Percentiles rank a stretch among this genome's conserved stretches.
phyloP scores from a whole-genome alignment of 2,797 vertebrate species.

The Staurois parvus region DNA sequence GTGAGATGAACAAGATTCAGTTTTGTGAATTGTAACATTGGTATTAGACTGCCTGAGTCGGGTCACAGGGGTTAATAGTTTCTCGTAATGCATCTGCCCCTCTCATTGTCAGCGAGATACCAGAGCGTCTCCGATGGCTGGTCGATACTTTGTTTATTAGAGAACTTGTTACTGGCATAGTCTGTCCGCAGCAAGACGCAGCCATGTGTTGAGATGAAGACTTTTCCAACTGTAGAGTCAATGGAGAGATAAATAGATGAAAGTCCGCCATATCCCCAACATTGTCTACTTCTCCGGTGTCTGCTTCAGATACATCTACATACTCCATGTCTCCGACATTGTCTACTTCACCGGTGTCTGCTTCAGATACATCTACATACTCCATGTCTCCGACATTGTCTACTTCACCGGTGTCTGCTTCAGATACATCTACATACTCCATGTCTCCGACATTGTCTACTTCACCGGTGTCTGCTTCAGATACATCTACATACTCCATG shows the following conservation, averaged over 20 bases:
- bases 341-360: too few relatives aligned
- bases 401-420: too few relatives aligned
- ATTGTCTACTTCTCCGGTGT: background rate
- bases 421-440: too few relatives aligned
- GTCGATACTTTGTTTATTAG: slow-evolving; percentile 55
- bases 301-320: background rate
- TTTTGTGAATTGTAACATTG: slow-evolving; percentile 53
- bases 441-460: too few relatives aligned
- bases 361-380: too few relatives aligned
- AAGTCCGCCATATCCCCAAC: background rate
- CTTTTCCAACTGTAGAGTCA: background rate
- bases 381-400: too few relatives aligned
- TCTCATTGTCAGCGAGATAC: slow-evolving; percentile 40
- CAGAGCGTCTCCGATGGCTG: slow-evolving; percentile 25
- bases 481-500: too few relatives aligned
- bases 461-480: too few relatives aligned
- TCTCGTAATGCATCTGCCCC: slow-evolving; percentile 59
- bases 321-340: background rate
- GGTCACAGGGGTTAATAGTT: slow-evolving; percentile 57
- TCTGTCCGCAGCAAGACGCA: background rate
- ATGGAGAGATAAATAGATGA: background rate
- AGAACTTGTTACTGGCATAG: slow-evolving; percentile 13
- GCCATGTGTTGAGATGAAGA: background rate
- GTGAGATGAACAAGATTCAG: slow-evolving; percentile 43
- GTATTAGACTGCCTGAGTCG: slow-evolving; percentile 34